Conservation (phyloP, 2,888 invertebrate genomes). For the Heliconius ethilla region DNA sequence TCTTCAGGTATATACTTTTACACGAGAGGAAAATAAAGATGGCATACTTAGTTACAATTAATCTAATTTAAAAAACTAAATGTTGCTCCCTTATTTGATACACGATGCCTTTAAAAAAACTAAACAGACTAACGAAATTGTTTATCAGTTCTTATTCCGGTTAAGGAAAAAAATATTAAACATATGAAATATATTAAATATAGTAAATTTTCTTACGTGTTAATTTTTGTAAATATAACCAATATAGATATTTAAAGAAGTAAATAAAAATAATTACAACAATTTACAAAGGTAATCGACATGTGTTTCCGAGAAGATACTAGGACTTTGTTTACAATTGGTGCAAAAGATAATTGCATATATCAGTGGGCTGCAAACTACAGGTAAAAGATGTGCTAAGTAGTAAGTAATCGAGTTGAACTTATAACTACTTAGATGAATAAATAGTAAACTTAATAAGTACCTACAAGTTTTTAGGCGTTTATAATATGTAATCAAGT, state of each 20-base stretch:
- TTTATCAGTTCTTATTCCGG: too few relatives aligned
- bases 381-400: slow-evolving; percentile 52
- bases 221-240: too few relatives aligned
- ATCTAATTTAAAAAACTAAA: not conserved
- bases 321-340: slow-evolving; percentile 66
- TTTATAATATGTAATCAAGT: too few relatives aligned
- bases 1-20: slow-evolving; percentile 63
- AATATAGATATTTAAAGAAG: not conserved
- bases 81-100: not conserved
- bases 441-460: too few relatives aligned
- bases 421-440: not conserved
- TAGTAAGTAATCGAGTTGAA: not conserved
- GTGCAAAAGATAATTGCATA: slow-evolving; percentile 63
- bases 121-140: too few relatives aligned
- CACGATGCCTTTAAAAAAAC: too few relatives aligned
- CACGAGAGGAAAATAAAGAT: not conserved
- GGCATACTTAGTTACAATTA: not conserved
- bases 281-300: slow-evolving; percentile 52
- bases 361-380: slow-evolving; percentile 70
- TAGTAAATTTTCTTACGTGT: not conserved
- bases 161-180: too few relatives aligned
- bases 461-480: too few relatives aligned
- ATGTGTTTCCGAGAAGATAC: slow-evolving; percentile 66
- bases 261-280: not conserved
- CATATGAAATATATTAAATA: too few relatives aligned